Evolutionary conservation across 2,113 vertebrate species (phyloP), one percentile per base, ranked within the genome.

Genomic region (Amblyopsis rosae): DNA sequence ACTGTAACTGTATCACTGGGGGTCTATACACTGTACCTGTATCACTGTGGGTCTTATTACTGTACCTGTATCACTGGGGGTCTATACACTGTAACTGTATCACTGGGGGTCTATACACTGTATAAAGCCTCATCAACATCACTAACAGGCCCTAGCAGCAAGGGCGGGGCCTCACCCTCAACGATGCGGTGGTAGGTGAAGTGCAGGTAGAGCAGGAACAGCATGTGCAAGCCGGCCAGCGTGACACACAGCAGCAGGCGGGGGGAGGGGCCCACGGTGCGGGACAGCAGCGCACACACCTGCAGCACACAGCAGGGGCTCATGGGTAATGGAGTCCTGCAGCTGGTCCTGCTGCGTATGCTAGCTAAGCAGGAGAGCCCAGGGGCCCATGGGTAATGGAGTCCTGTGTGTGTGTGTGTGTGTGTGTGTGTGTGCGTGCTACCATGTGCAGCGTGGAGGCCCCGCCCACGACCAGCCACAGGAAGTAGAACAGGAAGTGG

Each of bases 111-210:
- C 26, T 26, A 26, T 26, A 2, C 26, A 2, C 26, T 26, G 26
- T 26, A 26, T 26, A 26, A 26, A 26, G 26, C 26, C 26, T 26
- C 26, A 26, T 26, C 26, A 26, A 1, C 26, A 3, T 0, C 26
- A 26, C 26, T 26, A 26, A 26, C 26, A 26, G 26, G 26, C 26
- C 26, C 26, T 26, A 26, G 1, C 35, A 41, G 35, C 4, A 41
- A 2, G 9, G 55, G 26, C 1, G 17, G 11, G 9, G 55, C 33
- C 86, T 92, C 90, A 98, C 97, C 98, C 93, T 98, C 95, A 2
- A 99, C 91, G 17, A 99, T 96, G 79, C 93, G 95, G 92, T 99
- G 98, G 89, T 99, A 99, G 77, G 95, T 93, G 72, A 99, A 99
- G 90, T 99, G 98, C 83, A 99, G 92, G 83, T 99, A 99, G 33